Evolutionary conservation across 1,140 invertebrate species (phyloP).

Genomic region (Drosophila pallidifrons): DNA sequence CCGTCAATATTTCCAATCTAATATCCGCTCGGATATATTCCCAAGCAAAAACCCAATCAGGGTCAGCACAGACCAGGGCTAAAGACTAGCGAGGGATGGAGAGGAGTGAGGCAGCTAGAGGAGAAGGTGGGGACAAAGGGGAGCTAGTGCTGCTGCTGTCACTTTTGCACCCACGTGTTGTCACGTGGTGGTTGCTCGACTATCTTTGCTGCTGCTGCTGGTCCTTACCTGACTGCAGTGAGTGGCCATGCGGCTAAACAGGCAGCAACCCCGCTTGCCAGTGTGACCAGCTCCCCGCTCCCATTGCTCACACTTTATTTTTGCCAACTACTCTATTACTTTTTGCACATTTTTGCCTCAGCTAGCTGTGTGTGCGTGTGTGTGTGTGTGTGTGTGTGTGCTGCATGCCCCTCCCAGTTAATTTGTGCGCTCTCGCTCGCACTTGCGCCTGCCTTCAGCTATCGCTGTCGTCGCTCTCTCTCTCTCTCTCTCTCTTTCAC

Average conservation of each 20-base stretch:
- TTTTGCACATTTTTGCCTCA: slow-evolving; percentile 57
- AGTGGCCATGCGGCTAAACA: slow-evolving; percentile 64
- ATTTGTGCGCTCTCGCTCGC: slow-evolving; percentile 50
- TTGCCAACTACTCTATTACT: slow-evolving; percentile 7
- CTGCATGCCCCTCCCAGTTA: slow-evolving; percentile 75
- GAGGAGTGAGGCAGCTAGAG: background rate
- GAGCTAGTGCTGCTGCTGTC: slow-evolving; percentile 52
- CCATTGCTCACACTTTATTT: slow-evolving; percentile 13
- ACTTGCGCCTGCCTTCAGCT: background rate
- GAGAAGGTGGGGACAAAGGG: background rate
- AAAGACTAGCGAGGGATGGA: slow-evolving; percentile 2
- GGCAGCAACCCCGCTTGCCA: slow-evolving; percentile 56
- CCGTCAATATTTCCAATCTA: slow-evolving; percentile 73
- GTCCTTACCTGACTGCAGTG: slow-evolving; percentile 43
- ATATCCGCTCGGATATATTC: slow-evolving; percentile 50
- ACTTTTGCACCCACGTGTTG: slow-evolving; percentile 60
- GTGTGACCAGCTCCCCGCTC: background rate
- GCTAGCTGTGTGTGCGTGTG: background rate
- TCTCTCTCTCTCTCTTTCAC: slow-evolving; percentile 1
- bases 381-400: slow-evolving; percentile 31
- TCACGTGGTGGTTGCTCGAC: slow-evolving; percentile 3
- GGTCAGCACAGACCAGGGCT: slow-evolving; percentile 38
- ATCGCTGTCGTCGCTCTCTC: slow-evolving; percentile 8
- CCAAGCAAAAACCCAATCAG: slow-evolving; percentile 65
- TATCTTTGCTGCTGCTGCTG: slow-evolving; percentile 4